Base-by-base conservation (phyloP, 2,888 invertebrate genomes). In the Leptura quadrifasciata region DNA sequence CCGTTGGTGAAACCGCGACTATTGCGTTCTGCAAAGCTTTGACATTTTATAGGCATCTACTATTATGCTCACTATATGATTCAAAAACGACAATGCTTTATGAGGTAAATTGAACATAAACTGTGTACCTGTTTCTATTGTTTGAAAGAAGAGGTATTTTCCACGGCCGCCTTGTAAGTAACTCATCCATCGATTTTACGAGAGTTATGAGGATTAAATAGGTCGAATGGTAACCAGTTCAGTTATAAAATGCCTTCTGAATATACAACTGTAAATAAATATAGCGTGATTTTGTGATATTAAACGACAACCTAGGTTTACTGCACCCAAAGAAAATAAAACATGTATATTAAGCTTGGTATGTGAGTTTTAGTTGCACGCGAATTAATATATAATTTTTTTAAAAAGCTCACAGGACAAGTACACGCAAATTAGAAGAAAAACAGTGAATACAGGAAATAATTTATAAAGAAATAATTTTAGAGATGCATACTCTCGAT, bases 271-370 rank as follows among this genome's bases (percentile, higher is more conserved):
- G 68, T 68, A 68, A 68, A 69, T 69, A 58, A 69, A 58, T 58
- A 69, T 69, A 69, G 69, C 69, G 58, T 69, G 69, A 69, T 57
- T 69, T 69, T 58, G 39, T 18, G 58, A 58, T 58, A 58, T 69
- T 58, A 69, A 31, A 21, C 67, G 67, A 17, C 31, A 69, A 39
- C 10, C 69, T 31, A 47, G 21, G 69, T 69, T 69, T 69, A 69
- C 69, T 69, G 69, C 69, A 69, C 69, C 69, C 69, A 58, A 21
- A 20, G 55, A 69, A 57, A 69, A 39, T 57, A 58, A 57, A 69
- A 69, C 31, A 69, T 69, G n/a, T n/a, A 55, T 69, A 21, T 35
- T n/a, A 15, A 58, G 24, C 55, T 35, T 20, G 57, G 31, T 31
- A 20, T 68, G 55, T 60, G 27, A 3, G 21, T 21, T 39, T 31